A percentile compares a stretch with the other conserved stretches of the same genome.
Conservation (phyloP, 2,888 invertebrate species). For the Drosophila affinis region DNA sequence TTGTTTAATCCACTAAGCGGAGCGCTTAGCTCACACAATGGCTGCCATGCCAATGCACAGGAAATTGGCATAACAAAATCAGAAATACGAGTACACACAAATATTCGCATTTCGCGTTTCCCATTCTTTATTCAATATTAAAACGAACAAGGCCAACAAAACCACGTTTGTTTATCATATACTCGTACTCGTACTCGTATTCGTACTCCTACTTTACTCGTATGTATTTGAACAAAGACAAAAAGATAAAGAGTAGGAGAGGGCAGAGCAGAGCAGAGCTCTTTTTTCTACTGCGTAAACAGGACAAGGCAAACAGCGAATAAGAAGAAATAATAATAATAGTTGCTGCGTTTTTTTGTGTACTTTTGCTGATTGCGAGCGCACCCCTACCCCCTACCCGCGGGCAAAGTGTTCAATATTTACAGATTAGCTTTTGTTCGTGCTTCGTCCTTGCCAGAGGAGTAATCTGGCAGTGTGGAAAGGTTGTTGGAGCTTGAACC, state of each 20-base stretch:
- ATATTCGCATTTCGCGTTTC: conserved; percentile 4
- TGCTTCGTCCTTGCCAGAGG: conserved; percentile 48
- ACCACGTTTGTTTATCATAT: conserved; percentile 38
- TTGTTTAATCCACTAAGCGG: conserved; percentile 71
- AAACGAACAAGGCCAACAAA: conserved; percentile 29
- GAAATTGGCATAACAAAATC: conserved; percentile 56
- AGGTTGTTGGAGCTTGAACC: conserved; percentile 6
- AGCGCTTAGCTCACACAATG: conserved; percentile 44
- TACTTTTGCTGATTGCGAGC: conserved; percentile 39
- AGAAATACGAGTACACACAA: conserved; percentile 6
- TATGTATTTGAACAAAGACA: conserved; percentile 12
- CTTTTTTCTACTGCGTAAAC: conserved; percentile 18
- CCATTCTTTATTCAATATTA: conserved; percentile 37
- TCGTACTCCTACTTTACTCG: not conserved
- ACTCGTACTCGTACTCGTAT: not conserved
- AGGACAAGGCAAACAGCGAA: conserved; percentile 18
- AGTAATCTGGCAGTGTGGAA: conserved; percentile 1
- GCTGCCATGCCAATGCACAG: conserved; percentile 11
- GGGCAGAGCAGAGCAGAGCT: conserved; percentile 7
- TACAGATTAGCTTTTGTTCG: conserved; percentile 60
- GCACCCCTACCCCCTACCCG: conserved; percentile 24
- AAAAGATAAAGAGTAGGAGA: not conserved
- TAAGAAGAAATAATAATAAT: conserved; percentile 43
- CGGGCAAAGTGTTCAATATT: conserved; percentile 60
- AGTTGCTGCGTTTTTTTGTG: conserved; percentile 42